Conservation (phyloP, 2,113 vertebrate species). For the Amphilophus citrinellus region DNA sequence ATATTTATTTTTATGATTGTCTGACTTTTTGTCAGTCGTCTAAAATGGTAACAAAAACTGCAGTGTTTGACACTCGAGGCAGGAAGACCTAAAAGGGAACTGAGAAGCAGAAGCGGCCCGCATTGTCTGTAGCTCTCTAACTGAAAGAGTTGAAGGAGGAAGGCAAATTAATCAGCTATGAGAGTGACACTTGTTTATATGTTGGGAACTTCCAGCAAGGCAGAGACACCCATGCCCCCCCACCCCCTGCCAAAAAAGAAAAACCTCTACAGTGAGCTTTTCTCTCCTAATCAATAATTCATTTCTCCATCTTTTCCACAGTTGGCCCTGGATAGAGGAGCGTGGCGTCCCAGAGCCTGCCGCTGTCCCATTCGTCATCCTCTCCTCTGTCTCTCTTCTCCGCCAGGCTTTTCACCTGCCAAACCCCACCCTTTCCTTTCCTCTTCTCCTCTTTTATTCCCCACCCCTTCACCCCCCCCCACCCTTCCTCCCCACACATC, state of each 20-base stretch:
- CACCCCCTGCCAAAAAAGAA: background rate
- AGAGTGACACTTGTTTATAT: slow-evolving; percentile 4
- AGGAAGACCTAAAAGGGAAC: slow-evolving; percentile 47
- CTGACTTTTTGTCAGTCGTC: background rate
- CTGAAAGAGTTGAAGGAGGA: background rate
- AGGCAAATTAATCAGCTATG: background rate
- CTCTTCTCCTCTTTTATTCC: background rate
- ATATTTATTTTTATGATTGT: background rate
- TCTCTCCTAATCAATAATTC: slow-evolving; percentile 55
- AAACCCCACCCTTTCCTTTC: slow-evolving; percentile 17
- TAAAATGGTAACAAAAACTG: background rate
- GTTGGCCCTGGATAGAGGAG: slow-evolving; percentile 23
- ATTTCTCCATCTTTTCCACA: slow-evolving; percentile 64
- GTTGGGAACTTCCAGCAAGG: background rate
- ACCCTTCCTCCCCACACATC: background rate
- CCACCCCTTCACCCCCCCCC: background rate
- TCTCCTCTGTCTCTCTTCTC: background rate
- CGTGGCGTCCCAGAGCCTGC: slow-evolving; percentile 16
- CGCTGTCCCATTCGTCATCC: background rate
- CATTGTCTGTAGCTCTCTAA: background rate
- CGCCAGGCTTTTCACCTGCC: background rate
- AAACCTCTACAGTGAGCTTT: background rate
- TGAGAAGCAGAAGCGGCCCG: slow-evolving; percentile 35
- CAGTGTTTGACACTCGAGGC: background rate
- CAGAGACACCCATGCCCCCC: background rate